Percentiles rank a stretch among this genome's conserved stretches.
phyloP scores from a whole-genome alignment of 35 echinoderm and acorn worm genomes.

The Apostichopus japonicus region DNA sequence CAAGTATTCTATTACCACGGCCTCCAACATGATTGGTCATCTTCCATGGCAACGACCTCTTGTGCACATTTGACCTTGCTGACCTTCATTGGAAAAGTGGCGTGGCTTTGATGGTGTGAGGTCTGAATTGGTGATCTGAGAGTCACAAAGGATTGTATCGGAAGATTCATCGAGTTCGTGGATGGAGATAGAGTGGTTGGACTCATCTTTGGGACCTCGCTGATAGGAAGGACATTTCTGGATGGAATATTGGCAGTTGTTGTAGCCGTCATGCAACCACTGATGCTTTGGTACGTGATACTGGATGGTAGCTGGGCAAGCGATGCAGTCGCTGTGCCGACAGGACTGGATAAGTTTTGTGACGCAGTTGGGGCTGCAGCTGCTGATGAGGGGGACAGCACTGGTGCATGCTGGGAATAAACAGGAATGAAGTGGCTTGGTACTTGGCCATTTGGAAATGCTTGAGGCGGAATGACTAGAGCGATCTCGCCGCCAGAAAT shows the following conservation, averaged over 20 bases:
- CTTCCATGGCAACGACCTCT: slow-evolving; percentile 39
- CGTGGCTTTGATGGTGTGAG: slow-evolving; percentile 25
- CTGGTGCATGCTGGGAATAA: slow-evolving; percentile 83
- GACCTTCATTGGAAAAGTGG: background rate
- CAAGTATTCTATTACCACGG: slow-evolving; percentile 13
- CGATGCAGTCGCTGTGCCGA: slow-evolving; percentile 47
- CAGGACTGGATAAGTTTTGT: slow-evolving; percentile 47
- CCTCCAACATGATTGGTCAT: slow-evolving; percentile 46
- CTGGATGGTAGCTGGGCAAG: slow-evolving; percentile 29
- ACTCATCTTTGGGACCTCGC: background rate
- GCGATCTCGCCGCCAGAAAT: slow-evolving; percentile 83
- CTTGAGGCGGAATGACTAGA: slow-evolving; percentile 86
- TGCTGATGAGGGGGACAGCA: slow-evolving; percentile 64
- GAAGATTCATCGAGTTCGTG: background rate
- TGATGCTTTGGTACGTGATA: slow-evolving; percentile 26
- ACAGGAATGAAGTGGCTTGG: slow-evolving; percentile 99
- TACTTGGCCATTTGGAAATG: slow-evolving; percentile 84
- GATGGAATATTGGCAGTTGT: slow-evolving; percentile 20
- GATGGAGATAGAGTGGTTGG: background rate
- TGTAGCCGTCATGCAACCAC: slow-evolving; percentile 21
- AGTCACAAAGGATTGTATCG: slow-evolving; percentile 25
- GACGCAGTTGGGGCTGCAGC: slow-evolving; percentile 60
- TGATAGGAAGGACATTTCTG: slow-evolving; percentile 4
- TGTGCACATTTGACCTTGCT: slow-evolving; percentile 34
- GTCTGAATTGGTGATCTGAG: slow-evolving; percentile 41